Conservation (phyloP, 2,113 vertebrate genomes). For the Pomatorhinus ruficollis region DNA sequence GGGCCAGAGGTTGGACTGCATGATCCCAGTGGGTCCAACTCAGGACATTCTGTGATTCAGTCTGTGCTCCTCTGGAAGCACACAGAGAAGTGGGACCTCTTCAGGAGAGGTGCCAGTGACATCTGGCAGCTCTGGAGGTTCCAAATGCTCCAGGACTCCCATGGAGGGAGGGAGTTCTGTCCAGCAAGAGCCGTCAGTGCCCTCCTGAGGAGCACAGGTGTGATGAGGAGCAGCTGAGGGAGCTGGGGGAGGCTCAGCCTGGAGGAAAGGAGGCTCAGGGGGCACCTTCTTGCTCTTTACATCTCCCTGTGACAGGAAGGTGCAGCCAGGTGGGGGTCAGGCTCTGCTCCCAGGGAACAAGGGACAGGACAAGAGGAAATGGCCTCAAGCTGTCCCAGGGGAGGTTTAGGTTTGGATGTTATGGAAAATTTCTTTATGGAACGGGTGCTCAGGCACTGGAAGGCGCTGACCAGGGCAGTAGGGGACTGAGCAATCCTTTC, state of each 20-base stretch:
- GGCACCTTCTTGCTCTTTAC: not conserved
- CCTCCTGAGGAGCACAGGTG: not conserved
- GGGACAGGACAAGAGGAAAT: not conserved
- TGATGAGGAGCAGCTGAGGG: not conserved
- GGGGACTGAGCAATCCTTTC: not conserved
- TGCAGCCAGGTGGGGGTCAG: not conserved
- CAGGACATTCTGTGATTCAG: not conserved
- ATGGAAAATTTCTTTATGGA: not conserved
- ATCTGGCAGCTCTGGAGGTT: too few species aligned
- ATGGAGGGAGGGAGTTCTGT: not conserved
- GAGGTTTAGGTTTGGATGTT: not conserved
- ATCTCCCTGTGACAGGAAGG: not conserved
- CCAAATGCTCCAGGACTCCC: not conserved
- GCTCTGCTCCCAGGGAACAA: not conserved
- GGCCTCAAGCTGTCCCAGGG: not conserved
- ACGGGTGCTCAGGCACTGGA: not conserved
- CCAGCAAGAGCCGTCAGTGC: not conserved
- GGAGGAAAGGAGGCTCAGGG: not conserved
- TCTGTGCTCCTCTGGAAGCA: not conserved
- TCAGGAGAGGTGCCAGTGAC: not conserved
- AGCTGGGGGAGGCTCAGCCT: not conserved
- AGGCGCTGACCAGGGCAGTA: not conserved
- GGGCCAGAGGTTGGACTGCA: fast-evolving
- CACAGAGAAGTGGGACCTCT: not conserved
- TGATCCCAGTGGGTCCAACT: not conserved